Evolutionary conservation across 2,113 vertebrate species (phyloP).

Genomic region (Sigmodon hispidus): DNA sequence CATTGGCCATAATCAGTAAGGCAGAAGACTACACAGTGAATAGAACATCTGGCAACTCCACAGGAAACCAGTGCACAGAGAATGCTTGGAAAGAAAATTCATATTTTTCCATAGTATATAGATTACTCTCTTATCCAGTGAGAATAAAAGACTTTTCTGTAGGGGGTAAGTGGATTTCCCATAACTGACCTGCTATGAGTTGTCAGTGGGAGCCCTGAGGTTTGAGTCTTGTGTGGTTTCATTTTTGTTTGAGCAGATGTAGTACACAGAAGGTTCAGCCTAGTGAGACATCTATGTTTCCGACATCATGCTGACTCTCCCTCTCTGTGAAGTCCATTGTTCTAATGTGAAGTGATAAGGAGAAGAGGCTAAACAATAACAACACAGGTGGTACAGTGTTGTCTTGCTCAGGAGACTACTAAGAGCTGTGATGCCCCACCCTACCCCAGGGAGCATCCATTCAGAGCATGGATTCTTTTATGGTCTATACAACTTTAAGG

Average conservation of each 20-base stretch:
- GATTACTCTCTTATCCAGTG: constrained; percentile 9
- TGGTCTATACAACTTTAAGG: constrained; percentile 11
- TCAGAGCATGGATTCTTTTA: not conserved
- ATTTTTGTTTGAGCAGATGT: not conserved
- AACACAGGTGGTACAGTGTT: not conserved
- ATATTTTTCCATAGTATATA: not conserved
- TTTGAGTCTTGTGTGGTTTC: not conserved
- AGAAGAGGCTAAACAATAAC: not conserved
- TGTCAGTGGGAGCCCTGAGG: not conserved
- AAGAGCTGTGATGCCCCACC: not conserved
- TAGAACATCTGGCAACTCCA: not conserved
- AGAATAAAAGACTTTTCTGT: constrained; percentile 31
- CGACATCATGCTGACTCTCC: not conserved
- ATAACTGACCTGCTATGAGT: not conserved
- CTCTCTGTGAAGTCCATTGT: not conserved
- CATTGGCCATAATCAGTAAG: not conserved
- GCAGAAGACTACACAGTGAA: not conserved
- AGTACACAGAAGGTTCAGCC: not conserved
- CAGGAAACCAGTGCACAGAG: not conserved
- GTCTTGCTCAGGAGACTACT: not conserved
- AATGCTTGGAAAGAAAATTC: not conserved
- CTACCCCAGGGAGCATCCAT: not conserved
- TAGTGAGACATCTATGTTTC: not conserved
- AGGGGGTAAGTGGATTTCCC: not conserved
- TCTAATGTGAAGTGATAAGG: not conserved